A percentile compares a stretch with the other conserved stretches of the same genome.
Evolutionary conservation across 1,140 invertebrate species (phyloP).

Genomic region (Bombus consobrinus): DNA sequence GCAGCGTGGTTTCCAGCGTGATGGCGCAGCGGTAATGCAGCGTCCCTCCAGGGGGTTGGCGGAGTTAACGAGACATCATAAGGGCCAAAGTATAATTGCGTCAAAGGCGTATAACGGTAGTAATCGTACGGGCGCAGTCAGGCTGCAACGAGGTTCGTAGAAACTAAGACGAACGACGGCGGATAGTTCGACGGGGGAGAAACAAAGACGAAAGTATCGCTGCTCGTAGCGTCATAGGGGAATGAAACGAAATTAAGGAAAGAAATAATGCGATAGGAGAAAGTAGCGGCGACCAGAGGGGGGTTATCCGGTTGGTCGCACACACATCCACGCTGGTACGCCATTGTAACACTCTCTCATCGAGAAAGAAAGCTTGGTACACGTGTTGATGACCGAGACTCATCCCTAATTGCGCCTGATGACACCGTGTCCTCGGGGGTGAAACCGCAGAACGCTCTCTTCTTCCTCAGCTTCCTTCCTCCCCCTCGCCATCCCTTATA

Average conservation of each 20-base stretch:
- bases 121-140: constrained; percentile 66
- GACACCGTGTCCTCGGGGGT: constrained; percentile 73
- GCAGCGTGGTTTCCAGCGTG: constrained; percentile 37
- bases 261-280: constrained; percentile 67
- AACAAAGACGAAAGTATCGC: constrained; percentile 3
- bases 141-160: constrained; percentile 45
- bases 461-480: constrained; percentile 31
- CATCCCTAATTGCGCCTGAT: constrained; percentile 77
- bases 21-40: constrained; percentile 51
- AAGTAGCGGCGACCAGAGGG: constrained; percentile 38
- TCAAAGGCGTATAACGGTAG: constrained; percentile 72
- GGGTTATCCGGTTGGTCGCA: background rate
- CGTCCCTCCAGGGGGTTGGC: constrained; percentile 48
- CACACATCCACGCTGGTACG: background rate
- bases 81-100: constrained; percentile 72
- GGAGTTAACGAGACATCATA: constrained; percentile 73
- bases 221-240: constrained; percentile 46
- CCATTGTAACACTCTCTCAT: constrained; percentile 17
- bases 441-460: constrained; percentile 63
- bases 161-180: constrained; percentile 28
- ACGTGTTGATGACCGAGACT: constrained; percentile 76
- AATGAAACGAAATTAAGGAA: constrained; percentile 71
- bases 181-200: constrained; percentile 23
- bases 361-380: constrained; percentile 47
- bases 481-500: constrained; percentile 16